These are phyloP conservation scores for Pteropus alecto DNA, from an alignment of 2,113 vertebrate genomes.

Conservation along the genomic window DNA sequence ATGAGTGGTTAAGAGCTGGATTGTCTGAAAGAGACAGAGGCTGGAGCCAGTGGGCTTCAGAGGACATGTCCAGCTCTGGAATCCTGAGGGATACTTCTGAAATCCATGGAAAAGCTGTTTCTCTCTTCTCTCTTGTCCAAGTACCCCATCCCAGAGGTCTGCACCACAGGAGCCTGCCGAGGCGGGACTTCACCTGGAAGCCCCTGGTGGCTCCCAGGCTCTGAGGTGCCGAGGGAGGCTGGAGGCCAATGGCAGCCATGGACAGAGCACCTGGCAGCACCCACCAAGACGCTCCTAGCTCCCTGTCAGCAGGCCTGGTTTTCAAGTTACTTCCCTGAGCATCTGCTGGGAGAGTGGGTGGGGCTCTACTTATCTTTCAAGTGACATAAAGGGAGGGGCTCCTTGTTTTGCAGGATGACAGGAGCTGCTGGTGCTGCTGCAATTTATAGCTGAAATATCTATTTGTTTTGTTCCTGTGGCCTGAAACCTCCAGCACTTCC, in stretches of 20 bases:
- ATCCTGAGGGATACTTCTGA: neutral
- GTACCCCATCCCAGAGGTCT: neutral
- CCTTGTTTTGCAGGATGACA: neutral
- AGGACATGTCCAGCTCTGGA: neutral
- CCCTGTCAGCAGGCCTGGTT: neutral
- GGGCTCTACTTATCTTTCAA: neutral
- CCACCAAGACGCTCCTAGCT: accelerated
- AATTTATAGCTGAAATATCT: conserved; percentile 16
- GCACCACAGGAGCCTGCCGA: neutral
- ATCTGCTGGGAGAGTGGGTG: neutral
- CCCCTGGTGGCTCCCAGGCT: accelerated
- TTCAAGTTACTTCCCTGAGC: neutral
- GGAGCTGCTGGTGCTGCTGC: neutral
- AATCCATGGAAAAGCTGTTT: neutral
- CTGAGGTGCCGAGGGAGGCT: neutral
- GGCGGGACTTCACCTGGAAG: neutral
- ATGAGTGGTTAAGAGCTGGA: neutral
- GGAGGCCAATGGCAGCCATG: accelerated
- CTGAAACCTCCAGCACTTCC: neutral
- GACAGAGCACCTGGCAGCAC: neutral
- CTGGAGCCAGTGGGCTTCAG: neutral
- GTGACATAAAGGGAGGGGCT: neutral
- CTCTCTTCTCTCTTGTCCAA: neutral
- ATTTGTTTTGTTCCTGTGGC: neutral
- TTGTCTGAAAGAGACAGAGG: neutral